These are phyloP conservation scores for Eucriotettix oculatus DNA, from an alignment of 2,888 invertebrate species.

Conservation along the genomic window DNA sequence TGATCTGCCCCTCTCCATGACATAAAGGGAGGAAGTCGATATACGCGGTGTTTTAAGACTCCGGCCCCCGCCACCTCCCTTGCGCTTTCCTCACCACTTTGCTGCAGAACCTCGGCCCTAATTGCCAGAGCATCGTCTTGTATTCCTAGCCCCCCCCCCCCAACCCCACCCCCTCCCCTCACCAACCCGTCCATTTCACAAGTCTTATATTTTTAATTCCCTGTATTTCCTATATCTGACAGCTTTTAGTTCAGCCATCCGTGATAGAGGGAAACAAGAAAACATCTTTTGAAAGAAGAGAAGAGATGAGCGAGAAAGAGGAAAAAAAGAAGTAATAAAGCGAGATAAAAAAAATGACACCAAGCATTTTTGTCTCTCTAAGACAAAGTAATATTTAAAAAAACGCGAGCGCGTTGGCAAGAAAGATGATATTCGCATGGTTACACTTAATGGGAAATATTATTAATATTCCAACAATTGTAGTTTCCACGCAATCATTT, in stretches of 20 bases:
- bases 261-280: not conserved
- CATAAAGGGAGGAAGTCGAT: too few relatives aligned
- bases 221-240: slow-evolving; percentile 6
- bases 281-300: not conserved
- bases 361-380: not conserved
- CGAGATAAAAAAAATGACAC: not conserved
- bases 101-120: not conserved
- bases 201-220: slow-evolving; percentile 4
- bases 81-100: too few relatives aligned
- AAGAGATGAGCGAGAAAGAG: not conserved
- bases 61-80: too few relatives aligned
- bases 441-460: not conserved
- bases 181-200: not conserved
- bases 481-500: not conserved
- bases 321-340: not conserved
- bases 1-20: too few relatives aligned
- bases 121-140: not conserved
- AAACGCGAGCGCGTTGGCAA: not conserved
- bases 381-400: not conserved
- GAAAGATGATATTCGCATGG: not conserved
- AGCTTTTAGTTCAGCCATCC: slow-evolving; percentile 4
- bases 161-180: too few relatives aligned
- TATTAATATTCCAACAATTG: not conserved
- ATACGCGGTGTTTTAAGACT: too few relatives aligned
- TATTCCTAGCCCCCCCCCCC: not conserved